Evolutionary conservation across 2,797 vertebrate genomes (phyloP).

Genomic region (Gymnothorax reevesii): DNA sequence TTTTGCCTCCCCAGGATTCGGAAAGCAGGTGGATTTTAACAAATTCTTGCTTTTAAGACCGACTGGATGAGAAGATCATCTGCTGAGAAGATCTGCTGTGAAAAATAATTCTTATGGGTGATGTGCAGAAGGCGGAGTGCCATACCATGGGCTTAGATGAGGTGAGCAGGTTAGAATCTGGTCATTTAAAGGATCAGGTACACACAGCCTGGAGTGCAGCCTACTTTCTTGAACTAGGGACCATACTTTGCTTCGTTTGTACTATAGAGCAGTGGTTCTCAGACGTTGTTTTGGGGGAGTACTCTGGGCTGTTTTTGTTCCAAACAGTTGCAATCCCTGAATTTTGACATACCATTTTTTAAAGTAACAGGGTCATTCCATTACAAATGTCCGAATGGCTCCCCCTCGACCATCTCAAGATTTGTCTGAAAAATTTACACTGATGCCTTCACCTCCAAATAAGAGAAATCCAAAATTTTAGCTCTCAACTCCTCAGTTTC

Average conservation of each 20-base stretch:
- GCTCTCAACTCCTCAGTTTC: too few species aligned
- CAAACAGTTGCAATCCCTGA: too few species aligned
- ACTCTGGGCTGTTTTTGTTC: too few species aligned
- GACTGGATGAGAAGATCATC: slow-evolving; percentile 38
- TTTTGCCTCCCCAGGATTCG: slow-evolving; percentile 43
- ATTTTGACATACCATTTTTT: too few species aligned
- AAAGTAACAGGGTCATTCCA: too few species aligned
- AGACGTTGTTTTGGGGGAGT: too few species aligned
- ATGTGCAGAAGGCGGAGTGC: neutral
- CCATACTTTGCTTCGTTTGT: neutral
- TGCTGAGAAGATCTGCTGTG: neutral
- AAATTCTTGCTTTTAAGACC: slow-evolving; percentile 50
- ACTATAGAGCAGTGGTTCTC: neutral
- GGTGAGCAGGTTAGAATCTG: slow-evolving; percentile 17
- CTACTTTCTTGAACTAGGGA: neutral
- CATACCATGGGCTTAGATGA: neutral
- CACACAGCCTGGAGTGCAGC: neutral
- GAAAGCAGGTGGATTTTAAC: slow-evolving; percentile 48
- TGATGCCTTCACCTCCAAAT: too few species aligned
- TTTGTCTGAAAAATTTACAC: too few species aligned
- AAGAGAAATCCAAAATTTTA: too few species aligned
- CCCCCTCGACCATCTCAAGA: too few species aligned
- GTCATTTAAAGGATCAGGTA: neutral
- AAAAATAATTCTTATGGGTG: neutral
- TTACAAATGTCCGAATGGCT: too few species aligned